Evolutionary conservation across 2,797 vertebrate genomes (phyloP), one percentile per base, ranked within the genome.

Genomic region (Nannoperca australis): DNA sequence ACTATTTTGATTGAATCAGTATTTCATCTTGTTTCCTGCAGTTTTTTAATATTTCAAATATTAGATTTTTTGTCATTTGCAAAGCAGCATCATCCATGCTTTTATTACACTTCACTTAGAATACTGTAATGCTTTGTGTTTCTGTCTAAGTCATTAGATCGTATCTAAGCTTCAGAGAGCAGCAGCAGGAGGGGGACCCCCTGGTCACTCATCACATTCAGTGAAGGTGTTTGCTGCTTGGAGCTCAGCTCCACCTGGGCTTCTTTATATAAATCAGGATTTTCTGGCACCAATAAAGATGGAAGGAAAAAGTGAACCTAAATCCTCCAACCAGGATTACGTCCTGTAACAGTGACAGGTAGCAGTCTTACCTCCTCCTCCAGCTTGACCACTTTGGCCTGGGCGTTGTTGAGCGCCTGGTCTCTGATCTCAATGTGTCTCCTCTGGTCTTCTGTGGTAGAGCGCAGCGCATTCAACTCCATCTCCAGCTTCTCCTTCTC

Each of bases 401-500:
- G 98, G 30, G 98, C 97, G 0, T 98, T 99, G 92, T 98, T 99
- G 58, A 99, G 90, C 4, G 98, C 98, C 92, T 99, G 98, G 92
- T 99, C 98, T 72, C 98, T 94, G 87, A 99, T 99, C 93, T 99
- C 98, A 0, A 99, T 99, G 95, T 99, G 98, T 79, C 98, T 94
- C 40, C 98, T 95, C 90, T 99, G 98, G 92, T 99, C 98, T 65
- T 99, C 98, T 0, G 97, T 98, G 76, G 95, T 96, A 64, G 97
- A 98, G 58, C 97, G 97, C 18, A 97, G 94, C 1, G 96, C 95
- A 44, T 95, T 96, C 68, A 98, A 84, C 81, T 99, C 97, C 4
- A 97, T 97, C 90, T 99, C 98, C 89, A 99, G 93, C 88, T 99
- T 99, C 90, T 99, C 98, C 83, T 98, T 99, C 84, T 99, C 98